These are phyloP conservation scores for Amazona vittata DNA, from an alignment of 2,113 vertebrate species.

Conservation along the genomic window DNA sequence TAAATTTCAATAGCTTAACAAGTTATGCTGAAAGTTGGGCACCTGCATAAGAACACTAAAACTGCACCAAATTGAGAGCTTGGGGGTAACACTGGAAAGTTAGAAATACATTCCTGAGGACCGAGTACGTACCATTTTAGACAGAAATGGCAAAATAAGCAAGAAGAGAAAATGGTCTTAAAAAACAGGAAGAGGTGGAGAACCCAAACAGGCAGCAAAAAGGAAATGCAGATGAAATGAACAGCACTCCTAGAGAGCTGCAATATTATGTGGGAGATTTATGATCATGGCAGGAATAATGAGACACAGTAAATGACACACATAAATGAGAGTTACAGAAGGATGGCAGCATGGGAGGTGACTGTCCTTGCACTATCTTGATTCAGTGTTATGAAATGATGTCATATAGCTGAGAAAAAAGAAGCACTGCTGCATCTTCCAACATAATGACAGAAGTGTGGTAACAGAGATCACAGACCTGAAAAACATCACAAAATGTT, in stretches of 20 bases:
- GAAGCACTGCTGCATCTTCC: not conserved
- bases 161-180: not conserved
- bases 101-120: not conserved
- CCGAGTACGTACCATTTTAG: not conserved
- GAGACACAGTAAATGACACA: not conserved
- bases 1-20: not conserved
- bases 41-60: not conserved
- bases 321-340: not conserved
- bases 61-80: not conserved
- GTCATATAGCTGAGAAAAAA: not conserved
- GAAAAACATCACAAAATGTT: not conserved
- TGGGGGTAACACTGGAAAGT: not conserved
- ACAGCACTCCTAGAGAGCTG: not conserved
- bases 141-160: not conserved
- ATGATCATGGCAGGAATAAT: not conserved
- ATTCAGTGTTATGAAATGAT: rapidly evolving
- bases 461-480: not conserved
- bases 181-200: not conserved
- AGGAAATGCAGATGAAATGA: not conserved
- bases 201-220: not conserved
- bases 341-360: not conserved
- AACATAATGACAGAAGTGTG: rapidly evolving
- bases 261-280: not conserved
- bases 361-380: not conserved
- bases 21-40: not conserved